These are phyloP conservation scores for Drosophila setosimentum DNA, from an alignment of 2,888 invertebrate species.

Conservation along the genomic window DNA sequence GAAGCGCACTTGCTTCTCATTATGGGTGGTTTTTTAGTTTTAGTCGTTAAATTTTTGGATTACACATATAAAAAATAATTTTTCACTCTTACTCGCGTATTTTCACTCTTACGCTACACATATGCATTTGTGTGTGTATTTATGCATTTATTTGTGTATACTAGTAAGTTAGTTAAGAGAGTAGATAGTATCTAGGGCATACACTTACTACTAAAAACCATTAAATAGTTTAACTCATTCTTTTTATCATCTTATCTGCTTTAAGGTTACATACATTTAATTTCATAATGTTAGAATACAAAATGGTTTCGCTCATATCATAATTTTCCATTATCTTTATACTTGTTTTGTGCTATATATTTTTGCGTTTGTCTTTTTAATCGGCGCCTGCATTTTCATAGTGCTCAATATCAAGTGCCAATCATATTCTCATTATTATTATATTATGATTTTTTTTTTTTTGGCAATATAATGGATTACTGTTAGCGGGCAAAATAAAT, in stretches of 20 bases:
- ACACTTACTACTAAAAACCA: conserved; percentile 68
- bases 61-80: conserved; percentile 74
- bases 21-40: conserved; percentile 57
- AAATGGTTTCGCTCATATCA: conserved; percentile 54
- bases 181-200: conserved; percentile 40
- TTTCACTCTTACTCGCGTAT: conserved; percentile 30
- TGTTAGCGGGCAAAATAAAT: conserved; percentile 42
- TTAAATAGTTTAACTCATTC: conserved; percentile 63
- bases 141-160: conserved; percentile 31
- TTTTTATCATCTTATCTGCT: conserved; percentile 25
- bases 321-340: conserved; percentile 30
- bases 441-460: conserved; percentile 5
- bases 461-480: conserved; percentile 38
- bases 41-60: conserved; percentile 64
- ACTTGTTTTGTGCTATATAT: conserved; percentile 54
- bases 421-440: conserved; percentile 3
- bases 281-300: conserved; percentile 57
- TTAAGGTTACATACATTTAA: conserved; percentile 44
- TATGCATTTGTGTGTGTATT: conserved; percentile 22
- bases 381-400: conserved; percentile 38
- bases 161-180: conserved; percentile 23
- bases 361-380: conserved; percentile 58
- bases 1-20: conserved; percentile 38
- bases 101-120: conserved; percentile 36
- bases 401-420: conserved; percentile 25